These are phyloP conservation scores for Pteruthius melanotis DNA, from an alignment of 2,113 vertebrate genomes.

Conservation along the genomic window DNA sequence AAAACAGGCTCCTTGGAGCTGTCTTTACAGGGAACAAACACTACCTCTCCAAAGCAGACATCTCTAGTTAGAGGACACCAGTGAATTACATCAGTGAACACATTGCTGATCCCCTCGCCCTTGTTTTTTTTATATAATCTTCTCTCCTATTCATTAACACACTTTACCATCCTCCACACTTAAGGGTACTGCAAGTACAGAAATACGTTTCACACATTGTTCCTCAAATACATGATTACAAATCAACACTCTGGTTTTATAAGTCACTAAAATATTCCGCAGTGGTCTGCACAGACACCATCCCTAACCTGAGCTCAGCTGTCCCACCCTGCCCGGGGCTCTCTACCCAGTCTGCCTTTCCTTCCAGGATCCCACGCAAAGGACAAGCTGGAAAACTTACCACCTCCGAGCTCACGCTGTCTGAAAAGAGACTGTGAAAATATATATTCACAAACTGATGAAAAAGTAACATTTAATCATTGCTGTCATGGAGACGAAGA, in stretches of 20 bases:
- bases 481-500: slow-evolving; percentile 39
- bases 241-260: background rate
- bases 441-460: background rate
- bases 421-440: slow-evolving; percentile 11
- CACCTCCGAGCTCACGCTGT: background rate
- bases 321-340: background rate
- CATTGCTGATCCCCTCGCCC: background rate
- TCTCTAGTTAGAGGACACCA: background rate
- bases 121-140: background rate
- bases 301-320: background rate
- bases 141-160: background rate
- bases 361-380: background rate
- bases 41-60: background rate
- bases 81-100: background rate
- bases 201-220: background rate
- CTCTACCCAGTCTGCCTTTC: background rate
- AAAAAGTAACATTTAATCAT: slow-evolving; percentile 35
- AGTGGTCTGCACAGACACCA: background rate
- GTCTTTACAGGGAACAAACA: background rate
- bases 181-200: background rate
- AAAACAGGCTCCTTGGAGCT: background rate
- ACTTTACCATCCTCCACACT: background rate
- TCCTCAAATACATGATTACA: background rate
- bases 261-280: background rate
- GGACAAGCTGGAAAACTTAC: background rate